phyloP scores from a whole-genome alignment of 2,888 invertebrate species.

The Thera obeliscata region DNA sequence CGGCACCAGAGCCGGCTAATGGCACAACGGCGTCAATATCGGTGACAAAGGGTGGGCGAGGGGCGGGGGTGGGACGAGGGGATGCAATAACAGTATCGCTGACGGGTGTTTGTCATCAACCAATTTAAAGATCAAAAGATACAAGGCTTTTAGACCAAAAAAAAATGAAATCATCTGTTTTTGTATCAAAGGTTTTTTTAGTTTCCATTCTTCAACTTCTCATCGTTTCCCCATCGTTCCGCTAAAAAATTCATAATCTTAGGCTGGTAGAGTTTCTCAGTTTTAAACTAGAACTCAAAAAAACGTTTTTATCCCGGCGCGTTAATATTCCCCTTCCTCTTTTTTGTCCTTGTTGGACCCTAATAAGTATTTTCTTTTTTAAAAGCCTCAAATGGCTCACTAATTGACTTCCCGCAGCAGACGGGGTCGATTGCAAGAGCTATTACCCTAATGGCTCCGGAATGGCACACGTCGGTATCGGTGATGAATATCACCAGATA shows the following conservation, averaged over 20 bases:
- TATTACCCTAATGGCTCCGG: conserved; percentile 34
- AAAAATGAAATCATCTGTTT: conserved; percentile 2
- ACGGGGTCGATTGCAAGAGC: conserved; percentile 30
- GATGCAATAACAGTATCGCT: conserved; percentile 35
- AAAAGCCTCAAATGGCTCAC: conserved; percentile 20
- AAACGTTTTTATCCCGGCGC: too few species aligned
- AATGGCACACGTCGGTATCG: conserved; percentile 23
- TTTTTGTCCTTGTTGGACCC: background rate
- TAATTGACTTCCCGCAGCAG: conserved; percentile 30
- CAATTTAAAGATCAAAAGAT: conserved; percentile 23
- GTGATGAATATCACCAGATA: conserved; percentile 27
- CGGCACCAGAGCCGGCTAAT: conserved; percentile 43
- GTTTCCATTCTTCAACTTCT: too few species aligned
- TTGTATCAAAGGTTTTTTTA: background rate
- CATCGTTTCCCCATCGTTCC: too few species aligned
- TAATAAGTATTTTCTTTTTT: background rate
- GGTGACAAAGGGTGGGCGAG: conserved; percentile 41
- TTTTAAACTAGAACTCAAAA: too few species aligned
- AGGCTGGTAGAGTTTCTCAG: too few species aligned
- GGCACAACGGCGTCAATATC: conserved; percentile 50
- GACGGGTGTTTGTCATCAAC: conserved; percentile 23
- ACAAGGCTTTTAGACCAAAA: conserved; percentile 31
- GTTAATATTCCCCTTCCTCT: background rate
- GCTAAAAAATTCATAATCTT: too few species aligned
- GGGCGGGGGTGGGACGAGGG: conserved; percentile 1